phyloP scores from a whole-genome alignment of 1,140 invertebrate species.

The Drosophila murphyi region DNA sequence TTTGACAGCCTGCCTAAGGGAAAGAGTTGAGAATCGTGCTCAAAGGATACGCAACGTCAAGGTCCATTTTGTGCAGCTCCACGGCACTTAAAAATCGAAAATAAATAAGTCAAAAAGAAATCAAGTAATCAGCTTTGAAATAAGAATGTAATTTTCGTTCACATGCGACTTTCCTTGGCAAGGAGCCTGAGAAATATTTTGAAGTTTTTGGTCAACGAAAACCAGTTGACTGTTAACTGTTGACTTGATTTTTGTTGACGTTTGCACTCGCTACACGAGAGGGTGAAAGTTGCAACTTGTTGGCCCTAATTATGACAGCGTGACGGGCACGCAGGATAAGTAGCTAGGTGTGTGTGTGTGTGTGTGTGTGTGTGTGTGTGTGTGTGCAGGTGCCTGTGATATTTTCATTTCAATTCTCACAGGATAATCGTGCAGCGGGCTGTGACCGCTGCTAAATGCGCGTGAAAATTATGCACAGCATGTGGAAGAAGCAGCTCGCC shows the following conservation, averaged over 20 bases:
- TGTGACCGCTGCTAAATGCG: constrained; percentile 38
- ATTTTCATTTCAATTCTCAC: constrained; percentile 41
- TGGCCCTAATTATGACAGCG: constrained; percentile 46
- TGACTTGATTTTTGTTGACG: constrained; percentile 1
- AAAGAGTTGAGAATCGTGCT: constrained; percentile 50
- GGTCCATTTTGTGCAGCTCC: constrained; percentile 57
- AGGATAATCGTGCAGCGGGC: constrained; percentile 42
- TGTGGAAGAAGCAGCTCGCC: constrained; percentile 49
- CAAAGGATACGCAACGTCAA: constrained; percentile 66
- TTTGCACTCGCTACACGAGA: neutral
- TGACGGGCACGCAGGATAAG: constrained; percentile 43
- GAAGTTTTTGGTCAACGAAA: constrained; percentile 14
- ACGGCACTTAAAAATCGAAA: constrained; percentile 2
- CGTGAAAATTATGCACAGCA: constrained; percentile 71
- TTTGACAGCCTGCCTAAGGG: constrained; percentile 12
- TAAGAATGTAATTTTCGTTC: constrained; percentile 23
- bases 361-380: constrained; percentile 3
- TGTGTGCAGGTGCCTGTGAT: constrained; percentile 26
- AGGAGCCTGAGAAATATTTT: constrained; percentile 45
- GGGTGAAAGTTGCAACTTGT: constrained; percentile 43
- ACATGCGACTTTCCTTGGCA: constrained; percentile 12
- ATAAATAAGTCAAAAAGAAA: constrained; percentile 20
- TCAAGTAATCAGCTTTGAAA: constrained; percentile 54
- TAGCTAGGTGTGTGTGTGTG: neutral
- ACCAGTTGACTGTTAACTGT: constrained; percentile 43